Percentiles rank a stretch among this genome's conserved stretches.
phyloP scores from a whole-genome alignment of 2,888 invertebrate species.

The Unio delphinus region DNA sequence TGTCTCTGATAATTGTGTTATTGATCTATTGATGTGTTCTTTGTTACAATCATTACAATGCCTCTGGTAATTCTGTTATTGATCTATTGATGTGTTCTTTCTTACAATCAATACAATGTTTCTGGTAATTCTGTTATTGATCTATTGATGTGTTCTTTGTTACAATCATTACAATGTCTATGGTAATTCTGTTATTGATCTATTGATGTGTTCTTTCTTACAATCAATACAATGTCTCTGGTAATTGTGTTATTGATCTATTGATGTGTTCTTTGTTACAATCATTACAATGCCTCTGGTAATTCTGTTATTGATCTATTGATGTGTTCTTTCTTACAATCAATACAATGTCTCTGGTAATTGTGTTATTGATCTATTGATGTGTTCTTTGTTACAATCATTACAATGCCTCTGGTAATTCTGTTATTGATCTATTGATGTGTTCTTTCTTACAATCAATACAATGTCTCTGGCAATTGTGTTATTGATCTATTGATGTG shows the following conservation, averaged over 20 bases:
- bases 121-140: slow-evolving; percentile 36
- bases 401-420: slow-evolving; percentile 24
- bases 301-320: slow-evolving; percentile 2
- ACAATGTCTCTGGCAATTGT: slow-evolving; percentile 23
- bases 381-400: neutral
- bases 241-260: slow-evolving; percentile 25
- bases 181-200: too few species aligned
- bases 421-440: neutral
- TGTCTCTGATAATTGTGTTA: slow-evolving; percentile 22
- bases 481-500: neutral
- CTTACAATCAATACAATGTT: slow-evolving; percentile 25
- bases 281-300: slow-evolving; percentile 53
- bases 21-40: neutral
- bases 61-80: too few species aligned
- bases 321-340: neutral
- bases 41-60: too few species aligned
- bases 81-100: too few species aligned
- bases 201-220: too few species aligned
- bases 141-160: neutral
- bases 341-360: slow-evolving; percentile 21
- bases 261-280: neutral
- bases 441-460: neutral
- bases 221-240: slow-evolving; percentile 36
- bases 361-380: neutral
- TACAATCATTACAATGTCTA: too few species aligned